phyloP scores from a whole-genome alignment of 2,113 vertebrate genomes.

The Otocyon megalotis region DNA sequence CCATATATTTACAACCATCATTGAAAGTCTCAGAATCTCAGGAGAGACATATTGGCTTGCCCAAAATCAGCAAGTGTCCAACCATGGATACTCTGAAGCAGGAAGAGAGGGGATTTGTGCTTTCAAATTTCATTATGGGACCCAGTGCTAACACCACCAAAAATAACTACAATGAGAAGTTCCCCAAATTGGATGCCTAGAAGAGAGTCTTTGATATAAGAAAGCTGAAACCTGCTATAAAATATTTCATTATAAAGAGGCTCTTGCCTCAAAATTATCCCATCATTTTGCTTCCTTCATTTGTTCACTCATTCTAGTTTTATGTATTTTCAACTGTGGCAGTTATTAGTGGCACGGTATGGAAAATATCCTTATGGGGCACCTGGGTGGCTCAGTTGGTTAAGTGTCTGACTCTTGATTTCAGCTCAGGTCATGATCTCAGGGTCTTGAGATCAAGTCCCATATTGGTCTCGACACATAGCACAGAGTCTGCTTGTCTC shows the following conservation, averaged over 20 bases:
- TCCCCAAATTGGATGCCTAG: neutral
- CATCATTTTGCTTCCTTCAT: neutral
- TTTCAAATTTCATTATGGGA: neutral
- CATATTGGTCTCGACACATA: neutral
- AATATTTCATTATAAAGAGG: neutral
- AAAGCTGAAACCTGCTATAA: neutral
- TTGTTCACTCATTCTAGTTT: neutral
- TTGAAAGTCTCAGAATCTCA: neutral
- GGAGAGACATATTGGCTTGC: neutral
- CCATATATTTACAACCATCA: neutral
- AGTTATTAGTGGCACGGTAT: neutral
- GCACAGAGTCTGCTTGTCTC: neutral
- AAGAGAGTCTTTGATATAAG: neutral
- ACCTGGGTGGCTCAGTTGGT: neutral
- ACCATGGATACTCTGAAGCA: neutral
- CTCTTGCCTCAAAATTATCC: neutral
- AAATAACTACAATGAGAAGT: neutral
- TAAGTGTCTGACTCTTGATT: neutral
- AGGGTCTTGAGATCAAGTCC: neutral
- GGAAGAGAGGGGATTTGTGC: accelerated
- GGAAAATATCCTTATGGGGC: neutral
- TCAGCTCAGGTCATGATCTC: neutral
- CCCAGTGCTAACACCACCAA: neutral
- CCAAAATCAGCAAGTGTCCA: neutral
- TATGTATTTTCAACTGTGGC: neutral